phyloP scores from a whole-genome alignment of 2,113 vertebrate species.

The Xenus cinereus region DNA sequence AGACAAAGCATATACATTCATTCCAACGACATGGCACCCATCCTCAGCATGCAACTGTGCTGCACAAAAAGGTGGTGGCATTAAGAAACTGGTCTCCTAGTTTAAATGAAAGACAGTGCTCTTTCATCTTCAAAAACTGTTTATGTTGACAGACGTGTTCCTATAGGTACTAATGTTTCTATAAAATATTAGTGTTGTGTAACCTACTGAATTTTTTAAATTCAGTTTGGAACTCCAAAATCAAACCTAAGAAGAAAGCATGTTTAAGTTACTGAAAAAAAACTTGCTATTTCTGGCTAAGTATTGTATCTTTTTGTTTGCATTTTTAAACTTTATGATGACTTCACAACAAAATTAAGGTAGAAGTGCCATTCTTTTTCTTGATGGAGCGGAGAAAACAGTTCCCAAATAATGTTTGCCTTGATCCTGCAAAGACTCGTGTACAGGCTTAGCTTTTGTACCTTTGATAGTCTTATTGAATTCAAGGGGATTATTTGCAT shows the following conservation, averaged over 20 bases:
- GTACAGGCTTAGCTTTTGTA: not conserved
- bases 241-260: not conserved
- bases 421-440: not conserved
- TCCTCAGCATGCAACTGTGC: not conserved
- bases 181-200: not conserved
- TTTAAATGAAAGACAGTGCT: not conserved
- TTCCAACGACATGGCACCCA: not conserved
- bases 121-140: not conserved
- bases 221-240: not conserved
- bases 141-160: not conserved
- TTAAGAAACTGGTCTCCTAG: not conserved
- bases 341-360: not conserved
- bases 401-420: not conserved
- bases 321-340: not conserved
- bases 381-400: not conserved
- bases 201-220: not conserved
- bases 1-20: not conserved
- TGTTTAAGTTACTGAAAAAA: not conserved
- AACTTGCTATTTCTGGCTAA: not conserved
- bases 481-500: not conserved
- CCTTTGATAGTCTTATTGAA: not conserved
- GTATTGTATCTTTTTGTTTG: not conserved
- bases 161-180: not conserved
- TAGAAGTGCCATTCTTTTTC: not conserved
- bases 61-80: not conserved